Percentiles rank a stretch among this genome's conserved stretches.
Evolutionary conservation across 2,113 vertebrate genomes (phyloP).

Genomic region (Neoarius graeffei): DNA sequence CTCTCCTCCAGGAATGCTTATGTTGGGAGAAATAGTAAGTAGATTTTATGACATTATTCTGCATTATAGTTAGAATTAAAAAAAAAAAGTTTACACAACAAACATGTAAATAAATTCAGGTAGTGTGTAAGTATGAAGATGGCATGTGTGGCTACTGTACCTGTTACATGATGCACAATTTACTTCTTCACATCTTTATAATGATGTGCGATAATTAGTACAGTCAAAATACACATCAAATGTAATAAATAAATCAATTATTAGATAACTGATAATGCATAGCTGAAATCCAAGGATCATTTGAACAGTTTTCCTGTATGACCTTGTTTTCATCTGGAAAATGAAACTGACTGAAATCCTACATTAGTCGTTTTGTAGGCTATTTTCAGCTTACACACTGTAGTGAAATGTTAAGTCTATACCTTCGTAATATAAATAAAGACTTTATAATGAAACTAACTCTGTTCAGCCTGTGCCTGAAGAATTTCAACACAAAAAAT

Average conservation of each 20-base stretch:
- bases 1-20: constrained; percentile 60
- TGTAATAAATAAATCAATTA: not conserved
- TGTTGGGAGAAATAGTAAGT: constrained; percentile 72
- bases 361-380: not conserved
- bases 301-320: not conserved
- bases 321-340: not conserved
- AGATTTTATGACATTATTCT: not conserved
- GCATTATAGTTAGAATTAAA: too few species aligned
- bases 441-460: not conserved
- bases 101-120: not conserved
- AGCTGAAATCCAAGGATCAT: not conserved
- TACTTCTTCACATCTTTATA: not conserved
- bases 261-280: not conserved
- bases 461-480: not conserved
- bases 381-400: not conserved
- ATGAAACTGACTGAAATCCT: constrained; percentile 4
- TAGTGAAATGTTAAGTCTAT: not conserved
- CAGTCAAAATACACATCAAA: not conserved
- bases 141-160: not conserved
- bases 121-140: not conserved
- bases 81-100: not conserved
- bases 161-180: not conserved
- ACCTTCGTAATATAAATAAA: not conserved
- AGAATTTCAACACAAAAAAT: not conserved
- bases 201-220: not conserved